Percentiles rank a stretch among this genome's conserved stretches.
Conservation (phyloP, 2,888 invertebrate species). For the Galerucella pusilla region DNA sequence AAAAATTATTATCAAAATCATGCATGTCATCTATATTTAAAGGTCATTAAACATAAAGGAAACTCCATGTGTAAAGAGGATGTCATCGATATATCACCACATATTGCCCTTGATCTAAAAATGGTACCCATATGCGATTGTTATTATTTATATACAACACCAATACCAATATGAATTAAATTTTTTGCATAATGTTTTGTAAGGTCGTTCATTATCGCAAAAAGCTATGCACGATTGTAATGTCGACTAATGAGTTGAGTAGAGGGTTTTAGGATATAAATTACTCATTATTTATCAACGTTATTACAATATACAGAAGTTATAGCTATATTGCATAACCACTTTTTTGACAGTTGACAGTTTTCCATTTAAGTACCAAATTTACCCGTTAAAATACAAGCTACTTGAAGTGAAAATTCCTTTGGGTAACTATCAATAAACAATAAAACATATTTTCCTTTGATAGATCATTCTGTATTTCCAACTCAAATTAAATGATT, state of each 20-base stretch:
- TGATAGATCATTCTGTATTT: constrained; percentile 12
- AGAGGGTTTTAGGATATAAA: too few species aligned
- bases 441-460: background rate
- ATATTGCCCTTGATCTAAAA: constrained; percentile 24
- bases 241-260: background rate
- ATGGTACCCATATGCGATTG: constrained; percentile 19
- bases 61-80: background rate
- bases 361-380: too few species aligned
- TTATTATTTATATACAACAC: background rate
- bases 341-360: too few species aligned
- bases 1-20: background rate
- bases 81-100: background rate
- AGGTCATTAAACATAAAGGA: background rate
- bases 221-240: constrained; percentile 3
- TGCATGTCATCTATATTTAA: background rate
- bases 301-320: too few species aligned
- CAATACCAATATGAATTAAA: constrained; percentile 21
- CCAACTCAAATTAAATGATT: constrained; percentile 12
- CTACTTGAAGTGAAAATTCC: background rate
- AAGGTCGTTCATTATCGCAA: constrained; percentile 23
- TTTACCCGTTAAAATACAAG: too few species aligned
- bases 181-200: constrained; percentile 21
- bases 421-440: background rate
- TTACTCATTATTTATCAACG: too few species aligned
- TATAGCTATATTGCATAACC: too few species aligned